Evolutionary conservation across 2,797 vertebrate genomes (phyloP).

Genomic region (Steatocranus sp.): DNA sequence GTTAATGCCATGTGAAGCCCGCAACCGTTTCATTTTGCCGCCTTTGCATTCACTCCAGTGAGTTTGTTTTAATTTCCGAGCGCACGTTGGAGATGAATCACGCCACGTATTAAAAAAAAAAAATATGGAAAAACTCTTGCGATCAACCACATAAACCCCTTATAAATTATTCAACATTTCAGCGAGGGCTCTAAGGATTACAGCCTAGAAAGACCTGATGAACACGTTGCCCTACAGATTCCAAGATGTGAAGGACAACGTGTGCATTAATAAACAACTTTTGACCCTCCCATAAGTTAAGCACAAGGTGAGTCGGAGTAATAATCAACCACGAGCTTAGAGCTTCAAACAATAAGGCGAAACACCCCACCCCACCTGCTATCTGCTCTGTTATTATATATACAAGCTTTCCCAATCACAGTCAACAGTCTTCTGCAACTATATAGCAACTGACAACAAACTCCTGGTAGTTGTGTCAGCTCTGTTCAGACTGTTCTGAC

Average conservation of each 20-base stretch:
- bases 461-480: constrained; percentile 36
- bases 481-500: background rate
- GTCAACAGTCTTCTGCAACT: background rate
- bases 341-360: background rate
- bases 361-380: background rate
- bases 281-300: constrained; percentile 28
- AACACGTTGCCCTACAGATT: background rate
- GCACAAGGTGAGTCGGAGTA: background rate
- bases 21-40: background rate
- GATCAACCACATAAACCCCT: background rate
- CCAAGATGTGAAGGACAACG: background rate
- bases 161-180: background rate
- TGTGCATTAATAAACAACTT: constrained; percentile 53
- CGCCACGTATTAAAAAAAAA: background rate
- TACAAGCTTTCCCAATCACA: background rate
- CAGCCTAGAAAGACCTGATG: background rate
- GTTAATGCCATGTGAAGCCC: background rate
- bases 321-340: constrained; percentile 42
- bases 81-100: background rate
- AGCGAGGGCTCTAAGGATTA: background rate
- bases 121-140: background rate
- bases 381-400: background rate
- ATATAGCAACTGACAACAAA: constrained; percentile 62
- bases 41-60: background rate
- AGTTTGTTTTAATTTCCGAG: background rate